Conservation (phyloP, 1,140 invertebrate species). For the Eriosoma lanigerum region DNA sequence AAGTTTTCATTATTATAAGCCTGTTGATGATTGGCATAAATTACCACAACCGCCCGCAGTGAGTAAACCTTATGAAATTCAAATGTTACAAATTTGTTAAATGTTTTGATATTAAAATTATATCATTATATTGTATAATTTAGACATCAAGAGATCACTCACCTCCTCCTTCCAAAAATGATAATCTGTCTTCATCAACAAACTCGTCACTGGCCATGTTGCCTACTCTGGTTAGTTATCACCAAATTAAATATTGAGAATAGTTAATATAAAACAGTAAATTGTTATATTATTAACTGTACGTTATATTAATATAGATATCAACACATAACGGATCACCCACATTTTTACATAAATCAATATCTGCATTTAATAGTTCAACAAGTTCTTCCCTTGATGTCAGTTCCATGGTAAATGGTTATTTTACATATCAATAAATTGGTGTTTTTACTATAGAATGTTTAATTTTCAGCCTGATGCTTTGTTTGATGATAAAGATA, state of each 20-base stretch:
- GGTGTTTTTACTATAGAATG: background rate
- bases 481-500: conserved; percentile 17
- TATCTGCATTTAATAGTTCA: conserved; percentile 40
- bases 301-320: background rate
- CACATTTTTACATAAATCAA: conserved; percentile 27
- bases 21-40: conserved; percentile 43
- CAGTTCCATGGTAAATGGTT: conserved; percentile 25
- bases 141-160: conserved; percentile 48
- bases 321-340: conserved; percentile 26
- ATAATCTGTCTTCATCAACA: conserved; percentile 33
- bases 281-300: background rate
- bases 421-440: background rate
- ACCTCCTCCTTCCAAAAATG: conserved; percentile 1
- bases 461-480: conserved; percentile 34
- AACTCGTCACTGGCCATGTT: conserved; percentile 3
- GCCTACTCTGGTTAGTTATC: conserved; percentile 12
- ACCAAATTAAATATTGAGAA: too few relatives aligned
- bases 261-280: background rate
- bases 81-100: too few relatives aligned
- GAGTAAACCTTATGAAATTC: background rate
- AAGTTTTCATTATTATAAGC: conserved; percentile 26
- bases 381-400: conserved; percentile 45
- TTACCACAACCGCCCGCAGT: conserved; percentile 45
- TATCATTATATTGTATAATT: background rate
- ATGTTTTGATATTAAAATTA: background rate